Evolutionary conservation across 2,113 vertebrate genomes (phyloP).

Genomic region (Nannospalax galili): DNA sequence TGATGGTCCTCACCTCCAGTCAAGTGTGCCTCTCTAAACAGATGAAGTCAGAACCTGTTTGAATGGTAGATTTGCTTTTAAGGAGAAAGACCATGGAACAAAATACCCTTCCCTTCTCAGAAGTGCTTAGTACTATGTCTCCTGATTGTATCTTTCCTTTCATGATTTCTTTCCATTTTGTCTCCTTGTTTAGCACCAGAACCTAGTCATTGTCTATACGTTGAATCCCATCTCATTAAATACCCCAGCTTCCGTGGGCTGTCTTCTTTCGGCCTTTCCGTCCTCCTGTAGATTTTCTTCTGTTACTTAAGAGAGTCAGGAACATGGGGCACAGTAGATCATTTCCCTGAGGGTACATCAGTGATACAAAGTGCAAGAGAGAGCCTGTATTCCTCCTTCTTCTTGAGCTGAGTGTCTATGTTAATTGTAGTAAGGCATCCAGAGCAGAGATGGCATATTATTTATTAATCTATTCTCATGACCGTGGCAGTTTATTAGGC

Average conservation of each 20-base stretch:
- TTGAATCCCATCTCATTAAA: background rate
- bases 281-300: background rate
- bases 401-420: too few species aligned
- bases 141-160: background rate
- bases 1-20: background rate
- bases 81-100: conserved; percentile 4
- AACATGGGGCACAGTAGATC: background rate
- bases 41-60: conserved; percentile 19
- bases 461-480: background rate
- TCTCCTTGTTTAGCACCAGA: background rate
- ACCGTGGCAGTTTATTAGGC: background rate
- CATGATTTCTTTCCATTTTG: background rate
- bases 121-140: background rate
- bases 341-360: background rate
- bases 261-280: background rate
- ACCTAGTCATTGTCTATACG: background rate
- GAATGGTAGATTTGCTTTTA: conserved; percentile 5
- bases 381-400: background rate
- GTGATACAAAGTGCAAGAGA: background rate
- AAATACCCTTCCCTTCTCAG: background rate
- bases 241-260: background rate
- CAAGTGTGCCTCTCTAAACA: background rate
- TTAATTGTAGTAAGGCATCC: background rate
- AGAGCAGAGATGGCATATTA: background rate
- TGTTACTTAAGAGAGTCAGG: background rate